Base-by-base conservation (phyloP, 2,888 invertebrate genomes). In the Rutpela maculata region DNA sequence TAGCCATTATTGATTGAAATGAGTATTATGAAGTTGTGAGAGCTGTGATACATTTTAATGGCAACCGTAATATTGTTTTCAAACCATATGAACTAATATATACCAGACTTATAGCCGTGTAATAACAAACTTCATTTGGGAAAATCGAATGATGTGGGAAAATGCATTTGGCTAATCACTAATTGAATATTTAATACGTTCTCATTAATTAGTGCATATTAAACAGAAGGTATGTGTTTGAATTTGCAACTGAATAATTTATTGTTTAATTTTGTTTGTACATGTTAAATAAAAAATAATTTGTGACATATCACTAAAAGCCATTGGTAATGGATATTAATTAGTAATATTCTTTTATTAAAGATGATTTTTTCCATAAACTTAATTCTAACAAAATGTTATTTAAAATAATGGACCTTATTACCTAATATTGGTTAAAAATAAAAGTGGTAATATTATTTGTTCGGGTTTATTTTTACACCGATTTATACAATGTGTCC, bases 181-280 rank as follows among this genome's bases (percentile, higher is more conserved):
- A 35, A 62, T 35, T 62, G 62, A 62, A 62, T 31, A 62, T 62
- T 43, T 38, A 43, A 43, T 65, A 43, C 7, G 38, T 65, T 43
- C 43, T 50, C 43, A 65, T 43, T 65, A 50, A 65, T 38, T 18
- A 43, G 15, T 65, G 19, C 65, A 17, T 15, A 19, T 65, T 43
- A 43, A 43, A 65, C 65, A 38, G 38, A 50, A 65, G 18, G 11
- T 50, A 65, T 11, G 19, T 65, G n/a, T 43, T 65, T 18, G 43
- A 50, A 18, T 65, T 65, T 65, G 38, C 43, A 17, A 5, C 19
- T 65, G 65, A 65, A 65, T 65, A 65, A 65, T 59, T 59, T 59
- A 65, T 65, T 63, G 17, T 63, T 38, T 63, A 63, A 63, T 63
- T 63, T 38, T n/a, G 63, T 35, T 35, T 59, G 10, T 19, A 15